Percentiles rank a stretch among this genome's conserved stretches.
These are phyloP conservation scores for Sarcophaga carnaria DNA, from an alignment of 2,888 invertebrate genomes.

Conservation along the genomic window DNA sequence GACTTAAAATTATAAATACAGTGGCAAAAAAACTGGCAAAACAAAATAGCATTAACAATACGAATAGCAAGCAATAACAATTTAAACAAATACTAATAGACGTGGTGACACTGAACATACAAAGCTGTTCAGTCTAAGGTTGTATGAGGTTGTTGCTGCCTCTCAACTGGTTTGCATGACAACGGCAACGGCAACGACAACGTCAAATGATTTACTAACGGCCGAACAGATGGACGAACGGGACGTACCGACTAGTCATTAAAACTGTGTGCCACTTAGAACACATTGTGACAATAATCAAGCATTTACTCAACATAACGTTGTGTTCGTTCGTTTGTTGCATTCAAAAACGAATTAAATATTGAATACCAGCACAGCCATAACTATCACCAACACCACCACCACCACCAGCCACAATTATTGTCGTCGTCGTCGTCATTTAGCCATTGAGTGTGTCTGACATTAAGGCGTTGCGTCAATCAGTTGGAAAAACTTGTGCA, in stretches of 20 bases:
- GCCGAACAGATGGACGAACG: no score
- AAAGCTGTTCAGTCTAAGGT: conserved; percentile 65
- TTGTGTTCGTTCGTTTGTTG: conserved; percentile 25
- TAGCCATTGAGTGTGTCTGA: conserved; percentile 16
- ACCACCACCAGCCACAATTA: neutral
- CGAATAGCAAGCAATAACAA: conserved; percentile 67
- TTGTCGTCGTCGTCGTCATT: neutral
- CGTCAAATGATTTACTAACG: conserved; percentile 30
- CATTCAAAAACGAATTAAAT: conserved; percentile 23
- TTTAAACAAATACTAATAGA: conserved; percentile 74
- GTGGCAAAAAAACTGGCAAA: conserved; percentile 70
- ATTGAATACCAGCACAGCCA: neutral
- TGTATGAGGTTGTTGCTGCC: conserved; percentile 69
- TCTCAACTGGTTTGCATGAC: conserved; percentile 70
- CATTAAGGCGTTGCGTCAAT: conserved; percentile 47
- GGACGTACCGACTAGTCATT: no score
- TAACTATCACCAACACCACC: neutral
- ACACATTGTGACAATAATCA: conserved; percentile 56
- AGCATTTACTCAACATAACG: neutral
- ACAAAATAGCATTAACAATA: conserved; percentile 70
- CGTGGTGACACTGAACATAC: conserved; percentile 78
- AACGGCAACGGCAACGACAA: conserved; percentile 4
- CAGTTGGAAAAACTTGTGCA: conserved; percentile 47
- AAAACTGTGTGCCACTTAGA: neutral
- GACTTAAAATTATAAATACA: conserved; percentile 36